Base-by-base conservation (phyloP, 2,113 vertebrate species). In the Microtus montanus region DNA sequence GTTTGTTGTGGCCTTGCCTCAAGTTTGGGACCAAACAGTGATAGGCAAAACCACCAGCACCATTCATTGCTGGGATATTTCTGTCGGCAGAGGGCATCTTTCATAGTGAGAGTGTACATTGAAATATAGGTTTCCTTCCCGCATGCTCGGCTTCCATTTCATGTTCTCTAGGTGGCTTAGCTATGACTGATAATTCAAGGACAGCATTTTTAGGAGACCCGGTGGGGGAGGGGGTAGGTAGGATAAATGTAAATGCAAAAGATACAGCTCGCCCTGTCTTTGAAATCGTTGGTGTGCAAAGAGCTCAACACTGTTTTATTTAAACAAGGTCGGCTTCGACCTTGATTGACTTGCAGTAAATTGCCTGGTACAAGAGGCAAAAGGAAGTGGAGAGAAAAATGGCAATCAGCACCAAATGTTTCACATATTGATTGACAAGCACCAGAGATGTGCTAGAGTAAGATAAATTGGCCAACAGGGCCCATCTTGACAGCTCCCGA, bases 281-380 rank as follows among this genome's bases (percentile, higher is more conserved):
- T 98, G 98, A 98, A 98, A 98, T 98, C 98, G 98, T 98, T 98
- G 98, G 96, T 98, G 98, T 98, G 98, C 98, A 98, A 98, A 98
- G 97, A 98, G 97, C 98, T 98, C 98, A 97, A 98, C 97, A 96
- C 98, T 98, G 98, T 98, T 99, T 99, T 98, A 98, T 99, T 99
- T 99, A 99, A 99, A 99, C 98, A 99, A 98, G 98, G 98, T 98
- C 97, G 97, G 97, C 98, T 98, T 98, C 97, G 98, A 98, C 98
- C 98, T 99, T 99, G 99, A 99, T 99, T 99, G 99, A 99, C 99
- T 99, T 98, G 98, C 97, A 98, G 97, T 98, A 99, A 99, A 99
- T 99, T 99, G 98, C 98, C 98, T 99, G 98, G 98, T 98, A 98
- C 93, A 90, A 98, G 98, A 98, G 98, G 98, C 98, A 97, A 98